These are phyloP conservation scores for Zaprionus capensis DNA, from an alignment of 1,140 invertebrate species.

Conservation along the genomic window DNA sequence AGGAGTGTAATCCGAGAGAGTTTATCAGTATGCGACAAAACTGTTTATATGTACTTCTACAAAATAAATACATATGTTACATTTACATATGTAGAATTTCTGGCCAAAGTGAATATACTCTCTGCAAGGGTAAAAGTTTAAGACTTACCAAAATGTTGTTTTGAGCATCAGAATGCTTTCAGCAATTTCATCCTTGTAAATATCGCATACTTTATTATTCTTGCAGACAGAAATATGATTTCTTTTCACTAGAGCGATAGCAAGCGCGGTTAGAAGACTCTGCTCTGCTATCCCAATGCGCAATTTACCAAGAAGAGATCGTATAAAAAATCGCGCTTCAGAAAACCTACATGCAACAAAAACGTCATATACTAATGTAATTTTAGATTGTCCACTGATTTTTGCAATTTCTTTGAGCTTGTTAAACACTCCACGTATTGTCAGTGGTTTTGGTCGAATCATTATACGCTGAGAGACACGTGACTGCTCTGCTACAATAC, in stretches of 20 bases:
- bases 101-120: neutral
- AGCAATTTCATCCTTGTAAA: constrained; percentile 91
- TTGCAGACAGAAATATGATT: constrained; percentile 87
- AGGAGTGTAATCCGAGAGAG: neutral
- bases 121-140: neutral
- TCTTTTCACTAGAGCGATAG: constrained; percentile 90
- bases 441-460: constrained; percentile 90
- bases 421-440: constrained; percentile 90
- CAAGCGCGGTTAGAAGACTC: constrained; percentile 96
- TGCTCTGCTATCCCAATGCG: constrained; percentile 98
- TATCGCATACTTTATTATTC: constrained; percentile 87
- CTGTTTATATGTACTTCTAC: too few species aligned
- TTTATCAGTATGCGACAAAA: neutral
- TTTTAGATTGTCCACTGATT: constrained; percentile 90
- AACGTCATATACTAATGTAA: constrained; percentile 96
- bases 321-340: constrained; percentile 96
- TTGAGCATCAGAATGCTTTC: constrained; percentile 92
- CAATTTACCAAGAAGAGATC: constrained; percentile 95
- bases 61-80: too few species aligned
- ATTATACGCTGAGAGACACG: constrained; percentile 95
- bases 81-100: neutral
- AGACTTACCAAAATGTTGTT: constrained; percentile 95
- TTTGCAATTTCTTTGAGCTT: constrained; percentile 96
- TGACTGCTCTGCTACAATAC: constrained; percentile 96
- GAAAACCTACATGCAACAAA: constrained; percentile 96